Evolutionary conservation across 1,140 invertebrate genomes (phyloP).

Genomic region (Galleria mellonella): DNA sequence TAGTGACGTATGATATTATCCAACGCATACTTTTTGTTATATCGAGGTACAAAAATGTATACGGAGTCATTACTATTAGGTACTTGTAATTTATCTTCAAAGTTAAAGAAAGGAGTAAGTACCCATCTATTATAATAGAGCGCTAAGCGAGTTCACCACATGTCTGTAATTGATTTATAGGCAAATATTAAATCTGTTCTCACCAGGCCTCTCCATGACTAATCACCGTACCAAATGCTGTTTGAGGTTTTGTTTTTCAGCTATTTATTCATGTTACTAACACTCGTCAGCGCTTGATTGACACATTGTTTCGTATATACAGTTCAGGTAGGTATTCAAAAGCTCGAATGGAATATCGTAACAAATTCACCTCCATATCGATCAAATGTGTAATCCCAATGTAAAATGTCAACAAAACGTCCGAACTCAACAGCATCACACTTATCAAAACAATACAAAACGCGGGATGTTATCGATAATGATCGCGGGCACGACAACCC

Average conservation of each 20-base stretch:
- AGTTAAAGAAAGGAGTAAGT: conserved; percentile 37
- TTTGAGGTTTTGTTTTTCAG: conserved; percentile 45
- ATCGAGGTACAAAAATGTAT: no score
- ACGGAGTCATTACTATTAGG: no score
- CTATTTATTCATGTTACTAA: conserved; percentile 24
- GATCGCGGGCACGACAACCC: conserved; percentile 58
- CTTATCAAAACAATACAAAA: conserved; percentile 73
- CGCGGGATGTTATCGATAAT: conserved; percentile 64
- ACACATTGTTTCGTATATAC: conserved; percentile 24
- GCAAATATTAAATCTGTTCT: conserved; percentile 67
- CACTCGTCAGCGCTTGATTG: conserved; percentile 34
- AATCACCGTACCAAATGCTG: conserved; percentile 39
- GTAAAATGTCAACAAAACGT: conserved; percentile 59
- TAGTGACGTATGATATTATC: no score
- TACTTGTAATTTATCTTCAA: conserved; percentile 39
- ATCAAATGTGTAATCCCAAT: conserved; percentile 48
- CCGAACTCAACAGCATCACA: conserved; percentile 41
- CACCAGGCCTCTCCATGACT: conserved; percentile 40
- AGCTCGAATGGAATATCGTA: conserved; percentile 14
- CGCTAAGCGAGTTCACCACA: conserved; percentile 42
- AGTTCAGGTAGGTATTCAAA: conserved; percentile 5
- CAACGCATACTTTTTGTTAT: no score
- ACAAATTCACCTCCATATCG: conserved; percentile 32
- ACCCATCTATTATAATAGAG: conserved; percentile 33
- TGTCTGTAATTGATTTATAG: conserved; percentile 63